Evolutionary conservation across 2,797 vertebrate species (phyloP).

Genomic region (Agapornis canus): DNA sequence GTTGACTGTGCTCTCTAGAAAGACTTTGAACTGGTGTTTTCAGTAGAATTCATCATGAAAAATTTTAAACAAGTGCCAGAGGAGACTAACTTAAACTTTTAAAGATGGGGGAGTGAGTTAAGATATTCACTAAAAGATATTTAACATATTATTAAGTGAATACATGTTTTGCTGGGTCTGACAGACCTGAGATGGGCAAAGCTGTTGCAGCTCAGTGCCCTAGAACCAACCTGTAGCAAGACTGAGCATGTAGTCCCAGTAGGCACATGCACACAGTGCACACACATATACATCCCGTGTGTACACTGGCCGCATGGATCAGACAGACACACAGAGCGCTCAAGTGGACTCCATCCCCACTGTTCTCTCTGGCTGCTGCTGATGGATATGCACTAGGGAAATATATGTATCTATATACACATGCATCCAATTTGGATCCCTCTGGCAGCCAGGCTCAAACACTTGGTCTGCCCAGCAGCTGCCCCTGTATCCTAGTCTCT

Average conservation of each 20-base stretch:
- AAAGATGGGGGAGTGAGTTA: neutral
- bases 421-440: fast-evolving
- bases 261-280: fast-evolving
- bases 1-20: neutral
- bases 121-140: neutral
- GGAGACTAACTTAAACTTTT: neutral
- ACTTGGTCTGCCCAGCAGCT: neutral
- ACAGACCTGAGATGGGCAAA: neutral
- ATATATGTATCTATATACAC: too few species aligned
- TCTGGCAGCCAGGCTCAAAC: neutral
- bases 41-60: neutral
- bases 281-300: neutral
- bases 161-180: neutral
- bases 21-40: neutral
- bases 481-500: neutral
- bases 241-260: neutral
- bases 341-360: neutral
- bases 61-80: neutral
- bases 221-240: fast-evolving
- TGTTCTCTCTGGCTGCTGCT: neutral
- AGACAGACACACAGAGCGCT: neutral
- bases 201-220: neutral
- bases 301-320: fast-evolving
- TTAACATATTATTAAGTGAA: neutral
- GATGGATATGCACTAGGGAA: too few species aligned